phyloP scores from a whole-genome alignment of 2,888 invertebrate genomes.

The Idaea biselata region DNA sequence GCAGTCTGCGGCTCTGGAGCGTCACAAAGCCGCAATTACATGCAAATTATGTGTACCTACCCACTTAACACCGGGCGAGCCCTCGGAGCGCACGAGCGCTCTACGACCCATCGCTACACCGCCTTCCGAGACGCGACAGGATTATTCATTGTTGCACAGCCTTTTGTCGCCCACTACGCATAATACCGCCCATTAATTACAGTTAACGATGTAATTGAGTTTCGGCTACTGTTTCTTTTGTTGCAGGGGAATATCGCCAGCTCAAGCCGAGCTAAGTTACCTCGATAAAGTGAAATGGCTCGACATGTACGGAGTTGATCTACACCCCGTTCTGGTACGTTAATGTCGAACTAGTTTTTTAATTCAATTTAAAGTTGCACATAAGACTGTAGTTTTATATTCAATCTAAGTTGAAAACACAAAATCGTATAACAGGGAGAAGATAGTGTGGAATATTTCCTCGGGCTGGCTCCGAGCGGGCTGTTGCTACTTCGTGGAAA shows the following conservation, averaged over 20 bases:
- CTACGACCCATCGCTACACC: constrained; percentile 25
- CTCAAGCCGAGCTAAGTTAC: constrained; percentile 95
- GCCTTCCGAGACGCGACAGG: constrained; percentile 26
- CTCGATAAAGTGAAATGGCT: constrained; percentile 99
- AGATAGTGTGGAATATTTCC: constrained; percentile 97
- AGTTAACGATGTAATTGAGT: constrained; percentile 53
- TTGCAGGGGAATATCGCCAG: constrained; percentile 91
- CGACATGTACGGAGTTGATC: constrained; percentile 98
- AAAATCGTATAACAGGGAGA: constrained; percentile 85
- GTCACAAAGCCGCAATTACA: constrained; percentile 73
- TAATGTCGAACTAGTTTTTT: constrained; percentile 4
- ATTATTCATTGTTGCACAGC: constrained; percentile 58
- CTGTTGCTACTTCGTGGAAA: constrained; percentile 96
- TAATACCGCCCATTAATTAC: constrained; percentile 55
- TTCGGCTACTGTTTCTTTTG: constrained; percentile 36
- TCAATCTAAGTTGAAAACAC: constrained; percentile 12
- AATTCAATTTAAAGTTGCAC: not conserved
- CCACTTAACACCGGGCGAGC: constrained; percentile 57
- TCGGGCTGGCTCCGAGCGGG: constrained; percentile 97
- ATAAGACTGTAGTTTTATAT: constrained; percentile 9
- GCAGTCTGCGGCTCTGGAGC: constrained; percentile 59
- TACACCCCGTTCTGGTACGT: constrained; percentile 96
- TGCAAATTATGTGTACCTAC: constrained; percentile 75
- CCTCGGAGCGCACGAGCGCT: constrained; percentile 37
- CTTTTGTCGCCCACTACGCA: constrained; percentile 48